Conservation (phyloP, 2,888 invertebrate species). For the Philopedon plagiatum region DNA sequence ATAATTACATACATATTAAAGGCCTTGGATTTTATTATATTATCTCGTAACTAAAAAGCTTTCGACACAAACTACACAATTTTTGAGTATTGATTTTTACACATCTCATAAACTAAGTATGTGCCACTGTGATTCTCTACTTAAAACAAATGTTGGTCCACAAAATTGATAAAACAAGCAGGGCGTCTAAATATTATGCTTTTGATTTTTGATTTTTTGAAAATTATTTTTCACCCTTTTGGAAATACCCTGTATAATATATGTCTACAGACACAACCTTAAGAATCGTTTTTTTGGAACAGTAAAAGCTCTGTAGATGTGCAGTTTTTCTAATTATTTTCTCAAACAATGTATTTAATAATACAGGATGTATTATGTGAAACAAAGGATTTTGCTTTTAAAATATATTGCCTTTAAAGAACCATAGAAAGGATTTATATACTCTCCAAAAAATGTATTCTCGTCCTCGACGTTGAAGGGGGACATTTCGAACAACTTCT, state of each 20-base stretch:
- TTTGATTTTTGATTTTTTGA: slow-evolving; percentile 17
- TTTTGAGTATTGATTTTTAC: slow-evolving; percentile 38
- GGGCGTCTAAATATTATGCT: slow-evolving; percentile 26
- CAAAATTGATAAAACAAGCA: slow-evolving; percentile 38
- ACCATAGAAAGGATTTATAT: no score
- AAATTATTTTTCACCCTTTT: slow-evolving; percentile 8
- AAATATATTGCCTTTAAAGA: no score
- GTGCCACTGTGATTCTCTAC: slow-evolving; percentile 7
- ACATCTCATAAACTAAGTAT: neutral
- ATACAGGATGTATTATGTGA: neutral
- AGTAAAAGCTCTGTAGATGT: neutral
- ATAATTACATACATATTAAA: neutral
- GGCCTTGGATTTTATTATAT: slow-evolving; percentile 28
- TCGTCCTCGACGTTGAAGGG: no score
- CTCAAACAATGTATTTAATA: neutral
- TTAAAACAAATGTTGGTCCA: slow-evolving; percentile 42
- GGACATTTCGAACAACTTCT: no score
- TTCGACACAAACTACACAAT: slow-evolving; percentile 29
- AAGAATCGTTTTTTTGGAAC: neutral
- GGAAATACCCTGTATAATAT: slow-evolving; percentile 28
- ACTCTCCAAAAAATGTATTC: no score
- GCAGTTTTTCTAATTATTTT: neutral
- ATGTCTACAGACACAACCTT: neutral
- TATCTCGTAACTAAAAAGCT: slow-evolving; percentile 30
- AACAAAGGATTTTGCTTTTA: no score